These are phyloP conservation scores for Drosophila anomalata DNA, from an alignment of 2,888 invertebrate species.

Conservation along the genomic window DNA sequence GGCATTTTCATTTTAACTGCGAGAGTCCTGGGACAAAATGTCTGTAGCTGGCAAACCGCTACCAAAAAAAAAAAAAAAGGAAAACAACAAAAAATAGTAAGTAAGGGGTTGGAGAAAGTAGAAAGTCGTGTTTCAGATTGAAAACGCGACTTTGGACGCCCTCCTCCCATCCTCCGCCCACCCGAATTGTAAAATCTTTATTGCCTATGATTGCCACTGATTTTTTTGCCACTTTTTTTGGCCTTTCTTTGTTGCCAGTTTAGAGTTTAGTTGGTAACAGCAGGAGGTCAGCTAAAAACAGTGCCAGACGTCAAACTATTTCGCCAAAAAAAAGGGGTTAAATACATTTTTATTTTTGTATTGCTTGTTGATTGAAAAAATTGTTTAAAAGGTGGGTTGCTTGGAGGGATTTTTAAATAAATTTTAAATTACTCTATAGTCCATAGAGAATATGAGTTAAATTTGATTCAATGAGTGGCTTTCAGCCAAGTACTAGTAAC, in stretches of 20 bases:
- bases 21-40: slow-evolving; percentile 38
- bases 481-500: not conserved
- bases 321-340: not conserved
- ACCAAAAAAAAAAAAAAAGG: not conserved
- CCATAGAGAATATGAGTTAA: not conserved
- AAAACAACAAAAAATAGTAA: not conserved
- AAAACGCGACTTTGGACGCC: slow-evolving; percentile 10
- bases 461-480: not conserved
- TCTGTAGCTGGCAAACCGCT: slow-evolving; percentile 34
- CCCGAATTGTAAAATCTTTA: slow-evolving; percentile 48
- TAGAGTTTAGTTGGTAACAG: slow-evolving; percentile 2
- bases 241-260: not conserved
- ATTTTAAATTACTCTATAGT: not conserved
- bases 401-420: no score
- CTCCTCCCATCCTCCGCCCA: slow-evolving; percentile 2
- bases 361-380: not conserved
- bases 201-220: slow-evolving; percentile 40
- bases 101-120: slow-evolving; percentile 20
- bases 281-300: slow-evolving; percentile 1
- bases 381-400: not conserved
- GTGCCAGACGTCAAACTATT: slow-evolving; percentile 2
- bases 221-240: slow-evolving; percentile 7
- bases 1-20: slow-evolving; percentile 56
- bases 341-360: not conserved
- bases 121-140: slow-evolving; percentile 31